Evolutionary conservation across 2,888 invertebrate genomes (phyloP).

Genomic region (Thyatira batis): DNA sequence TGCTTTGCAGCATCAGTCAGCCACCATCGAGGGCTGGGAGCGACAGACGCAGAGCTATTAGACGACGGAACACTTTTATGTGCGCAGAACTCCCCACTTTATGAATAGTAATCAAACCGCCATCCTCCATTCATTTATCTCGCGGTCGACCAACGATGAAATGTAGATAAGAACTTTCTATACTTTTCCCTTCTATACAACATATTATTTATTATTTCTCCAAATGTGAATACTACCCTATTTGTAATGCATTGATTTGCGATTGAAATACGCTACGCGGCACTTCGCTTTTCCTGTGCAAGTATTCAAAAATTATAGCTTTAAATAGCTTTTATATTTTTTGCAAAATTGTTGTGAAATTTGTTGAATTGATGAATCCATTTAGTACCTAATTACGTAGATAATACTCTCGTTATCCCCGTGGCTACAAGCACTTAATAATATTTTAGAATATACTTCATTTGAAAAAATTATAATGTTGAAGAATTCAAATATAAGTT

Average conservation of each 20-base stretch:
- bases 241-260: too few relatives aligned
- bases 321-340: too few relatives aligned
- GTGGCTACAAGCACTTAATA: too few relatives aligned
- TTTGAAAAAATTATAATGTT: slow-evolving; percentile 4
- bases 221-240: too few relatives aligned
- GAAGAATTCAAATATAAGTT: slow-evolving; percentile 2
- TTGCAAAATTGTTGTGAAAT: too few relatives aligned
- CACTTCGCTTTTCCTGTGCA: too few relatives aligned
- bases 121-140: slow-evolving; percentile 61
- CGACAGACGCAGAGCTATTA: slow-evolving; percentile 24
- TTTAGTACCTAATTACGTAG: too few relatives aligned
- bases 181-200: slow-evolving; percentile 58
- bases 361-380: too few relatives aligned
- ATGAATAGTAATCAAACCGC: slow-evolving; percentile 70
- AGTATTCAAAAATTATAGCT: too few relatives aligned
- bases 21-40: slow-evolving; percentile 22
- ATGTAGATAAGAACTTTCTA: slow-evolving; percentile 68
- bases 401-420: too few relatives aligned
- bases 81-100: slow-evolving; percentile 56
- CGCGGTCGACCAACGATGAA: slow-evolving; percentile 58
- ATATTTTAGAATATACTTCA: slow-evolving; percentile 14
- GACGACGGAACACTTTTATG: slow-evolving; percentile 52
- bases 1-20: slow-evolving; percentile 41
- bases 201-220: slow-evolving; percentile 49
- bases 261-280: too few relatives aligned